Evolutionary conservation across 1,140 invertebrate species (phyloP).

Genomic region (Melitaea cinxia): DNA sequence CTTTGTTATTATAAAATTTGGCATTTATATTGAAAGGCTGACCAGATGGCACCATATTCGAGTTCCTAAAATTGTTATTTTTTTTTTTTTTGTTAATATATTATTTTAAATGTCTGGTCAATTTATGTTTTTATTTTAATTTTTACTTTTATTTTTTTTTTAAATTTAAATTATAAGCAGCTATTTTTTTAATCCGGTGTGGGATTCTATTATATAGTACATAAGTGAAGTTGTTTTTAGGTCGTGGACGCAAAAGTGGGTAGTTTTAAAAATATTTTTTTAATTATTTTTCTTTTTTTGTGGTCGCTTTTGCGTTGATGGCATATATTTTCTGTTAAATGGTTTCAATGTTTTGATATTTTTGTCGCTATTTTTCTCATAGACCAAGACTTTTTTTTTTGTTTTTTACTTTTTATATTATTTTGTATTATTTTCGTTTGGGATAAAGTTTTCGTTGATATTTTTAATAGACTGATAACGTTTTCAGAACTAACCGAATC

Average conservation of each 20-base stretch:
- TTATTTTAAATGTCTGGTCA: slow-evolving; percentile 17
- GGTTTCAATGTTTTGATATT: not conserved
- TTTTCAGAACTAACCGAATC: not conserved
- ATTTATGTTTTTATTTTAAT: not conserved
- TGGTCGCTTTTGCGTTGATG: not conserved
- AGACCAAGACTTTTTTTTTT: not conserved
- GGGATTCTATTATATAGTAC: slow-evolving; percentile 18
- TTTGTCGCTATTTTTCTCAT: not conserved
- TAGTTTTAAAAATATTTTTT: not conserved
- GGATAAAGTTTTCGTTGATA: not conserved
- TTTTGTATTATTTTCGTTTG: slow-evolving; percentile 1
- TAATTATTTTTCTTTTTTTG: not conserved
- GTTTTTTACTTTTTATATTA: not conserved
- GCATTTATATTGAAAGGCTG: slow-evolving; percentile 37
- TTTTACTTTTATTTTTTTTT: slow-evolving; percentile 2
- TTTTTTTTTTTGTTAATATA: not conserved
- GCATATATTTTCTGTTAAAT: slow-evolving; percentile 4
- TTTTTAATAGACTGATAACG: not conserved
- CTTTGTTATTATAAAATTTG: slow-evolving; percentile 22
- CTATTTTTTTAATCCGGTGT: slow-evolving; percentile 9
- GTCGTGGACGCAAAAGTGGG: not conserved
- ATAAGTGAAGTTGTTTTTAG: not conserved
- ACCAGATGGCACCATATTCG: slow-evolving; percentile 5
- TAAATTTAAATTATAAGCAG: slow-evolving; percentile 8
- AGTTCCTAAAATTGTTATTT: slow-evolving; percentile 26